These are phyloP conservation scores for Dryobotodes eremita DNA, from an alignment of 2,888 invertebrate genomes.

Conservation along the genomic window DNA sequence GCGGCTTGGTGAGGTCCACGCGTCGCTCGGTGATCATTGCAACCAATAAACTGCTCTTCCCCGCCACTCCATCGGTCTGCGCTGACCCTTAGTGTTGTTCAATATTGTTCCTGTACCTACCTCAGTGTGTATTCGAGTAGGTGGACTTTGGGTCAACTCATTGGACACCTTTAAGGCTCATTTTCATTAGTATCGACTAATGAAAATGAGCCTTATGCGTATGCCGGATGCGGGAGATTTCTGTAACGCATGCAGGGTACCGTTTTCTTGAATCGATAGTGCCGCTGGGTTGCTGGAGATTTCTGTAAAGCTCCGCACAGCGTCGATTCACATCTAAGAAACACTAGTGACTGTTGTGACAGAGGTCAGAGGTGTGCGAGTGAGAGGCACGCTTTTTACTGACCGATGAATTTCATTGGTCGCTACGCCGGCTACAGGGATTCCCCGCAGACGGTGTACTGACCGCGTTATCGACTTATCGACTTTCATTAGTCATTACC, in stretches of 20 bases:
- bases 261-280: not conserved
- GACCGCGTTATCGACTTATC: not conserved
- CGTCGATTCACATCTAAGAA: not conserved
- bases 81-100: not conserved
- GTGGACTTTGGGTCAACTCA: not conserved
- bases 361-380: not conserved
- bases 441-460: not conserved
- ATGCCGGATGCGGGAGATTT: too few species aligned
- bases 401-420: not conserved
- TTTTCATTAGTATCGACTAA: not conserved
- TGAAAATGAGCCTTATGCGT: too few species aligned
- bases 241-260: too few species aligned
- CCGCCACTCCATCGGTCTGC: not conserved
- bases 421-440: not conserved
- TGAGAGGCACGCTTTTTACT: not conserved
- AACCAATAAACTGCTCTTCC: not conserved
- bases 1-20: too few species aligned
- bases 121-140: not conserved
- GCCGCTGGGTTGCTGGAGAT: not conserved
- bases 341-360: not conserved
- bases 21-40: not conserved
- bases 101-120: not conserved
- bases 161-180: not conserved
- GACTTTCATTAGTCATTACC: not conserved
- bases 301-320: not conserved